Percentiles rank a stretch among this genome's conserved stretches.
These are phyloP conservation scores for Choristoneura rosaceana DNA, from an alignment of 2,888 invertebrate species.

Conservation along the genomic window DNA sequence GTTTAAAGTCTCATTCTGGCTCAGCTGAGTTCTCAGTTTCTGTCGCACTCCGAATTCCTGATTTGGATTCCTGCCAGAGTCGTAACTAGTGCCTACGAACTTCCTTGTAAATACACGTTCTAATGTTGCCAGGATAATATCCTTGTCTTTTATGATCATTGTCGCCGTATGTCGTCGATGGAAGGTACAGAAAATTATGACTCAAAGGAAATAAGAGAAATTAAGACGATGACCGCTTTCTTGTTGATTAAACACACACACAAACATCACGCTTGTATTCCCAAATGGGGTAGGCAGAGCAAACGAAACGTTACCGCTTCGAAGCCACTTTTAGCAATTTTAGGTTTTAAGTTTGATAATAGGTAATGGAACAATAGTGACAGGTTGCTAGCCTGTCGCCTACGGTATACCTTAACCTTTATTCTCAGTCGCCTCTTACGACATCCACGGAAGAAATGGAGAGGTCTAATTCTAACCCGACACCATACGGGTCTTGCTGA, in stretches of 20 bases:
- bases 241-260: background rate
- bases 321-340: too few relatives aligned
- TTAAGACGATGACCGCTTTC: background rate
- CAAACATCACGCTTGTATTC: too few relatives aligned
- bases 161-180: background rate
- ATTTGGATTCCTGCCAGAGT: conserved; percentile 40
- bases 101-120: conserved; percentile 30
- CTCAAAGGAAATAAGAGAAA: background rate
- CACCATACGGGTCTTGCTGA: too few relatives aligned
- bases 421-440: too few relatives aligned
- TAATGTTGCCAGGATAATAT: conserved; percentile 8
- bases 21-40: conserved; percentile 33
- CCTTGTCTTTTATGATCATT: conserved; percentile 1
- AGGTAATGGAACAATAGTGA: too few relatives aligned
- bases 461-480: too few relatives aligned
- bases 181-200: background rate
- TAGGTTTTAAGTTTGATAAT: too few relatives aligned
- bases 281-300: too few relatives aligned
- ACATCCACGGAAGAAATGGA: too few relatives aligned
- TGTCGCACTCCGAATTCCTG: conserved; percentile 34
- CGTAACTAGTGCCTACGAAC: conserved; percentile 35
- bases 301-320: too few relatives aligned
- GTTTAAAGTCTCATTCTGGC: conserved; percentile 40
- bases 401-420: too few relatives aligned
- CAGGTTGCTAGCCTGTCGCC: too few relatives aligned